phyloP scores from a whole-genome alignment of 2,888 invertebrate species.

The Macrophya annulata region DNA sequence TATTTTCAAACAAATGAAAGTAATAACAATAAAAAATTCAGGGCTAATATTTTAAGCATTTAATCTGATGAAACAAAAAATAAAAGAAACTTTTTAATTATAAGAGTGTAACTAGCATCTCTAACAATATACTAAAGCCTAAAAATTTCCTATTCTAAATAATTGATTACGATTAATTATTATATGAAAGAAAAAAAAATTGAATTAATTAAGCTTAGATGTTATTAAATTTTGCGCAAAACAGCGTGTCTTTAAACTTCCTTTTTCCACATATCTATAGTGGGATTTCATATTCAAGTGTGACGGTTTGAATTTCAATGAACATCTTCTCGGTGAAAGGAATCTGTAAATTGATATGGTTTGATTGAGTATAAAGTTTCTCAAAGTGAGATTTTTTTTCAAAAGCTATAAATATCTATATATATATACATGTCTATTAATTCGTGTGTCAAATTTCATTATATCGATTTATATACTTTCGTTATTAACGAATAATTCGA shows the following conservation, averaged over 20 bases:
- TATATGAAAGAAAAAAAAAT: not conserved
- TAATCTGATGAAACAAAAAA: not conserved
- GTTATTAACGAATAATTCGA: too few relatives aligned
- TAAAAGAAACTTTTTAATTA: not conserved
- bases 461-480: not conserved
- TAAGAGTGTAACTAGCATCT: not conserved
- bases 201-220: slow-evolving; percentile 6
- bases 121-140: not conserved
- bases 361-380: not conserved
- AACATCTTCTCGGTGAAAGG: not conserved
- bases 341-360: not conserved
- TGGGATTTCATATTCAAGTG: not conserved
- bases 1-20: not conserved
- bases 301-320: not conserved
- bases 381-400: not conserved
- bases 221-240: not conserved
- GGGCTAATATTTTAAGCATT: not conserved
- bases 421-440: not conserved
- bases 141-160: not conserved
- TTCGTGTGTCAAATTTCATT: not conserved
- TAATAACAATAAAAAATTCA: not conserved
- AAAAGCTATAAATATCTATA: too few relatives aligned
- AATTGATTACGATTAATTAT: slow-evolving; percentile 1
- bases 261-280: not conserved
- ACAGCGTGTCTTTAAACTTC: not conserved